Evolutionary conservation across 2,797 vertebrate genomes (phyloP).

Genomic region (Danionella dracula): DNA sequence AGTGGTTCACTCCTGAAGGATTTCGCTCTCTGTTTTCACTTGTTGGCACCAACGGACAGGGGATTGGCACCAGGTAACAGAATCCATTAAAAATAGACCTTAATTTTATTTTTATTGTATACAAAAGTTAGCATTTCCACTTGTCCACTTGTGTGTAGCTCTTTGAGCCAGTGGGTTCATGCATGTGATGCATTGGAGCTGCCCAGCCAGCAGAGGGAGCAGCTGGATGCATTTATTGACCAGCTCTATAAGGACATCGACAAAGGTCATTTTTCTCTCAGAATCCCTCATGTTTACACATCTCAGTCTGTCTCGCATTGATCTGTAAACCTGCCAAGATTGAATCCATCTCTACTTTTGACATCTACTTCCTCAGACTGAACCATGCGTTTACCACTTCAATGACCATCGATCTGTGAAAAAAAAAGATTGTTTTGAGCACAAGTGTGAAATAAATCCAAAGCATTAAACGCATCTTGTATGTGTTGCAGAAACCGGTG

Average conservation of each 20-base stretch:
- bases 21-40: constrained; percentile 92
- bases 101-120: no score
- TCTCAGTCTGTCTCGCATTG: background rate
- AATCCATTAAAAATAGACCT: no score
- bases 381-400: background rate
- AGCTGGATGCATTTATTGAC: constrained; percentile 91
- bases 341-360: background rate
- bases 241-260: constrained; percentile 98
- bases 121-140: no score
- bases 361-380: background rate
- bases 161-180: constrained; percentile 95
- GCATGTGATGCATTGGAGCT: constrained; percentile 88
- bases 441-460: constrained; percentile 26
- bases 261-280: constrained; percentile 75
- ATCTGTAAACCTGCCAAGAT: background rate
- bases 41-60: constrained; percentile 95
- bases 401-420: background rate
- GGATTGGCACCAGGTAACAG: constrained; percentile 93
- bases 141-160: constrained; percentile 73
- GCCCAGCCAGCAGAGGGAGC: constrained; percentile 81
- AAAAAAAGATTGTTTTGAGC: background rate
- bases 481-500: constrained; percentile 79
- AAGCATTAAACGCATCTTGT: constrained; percentile 9
- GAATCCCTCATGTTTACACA: constrained; percentile 37
- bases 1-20: constrained; percentile 96